Base-by-base conservation (phyloP, 2,797 vertebrate genomes). In the Mus minutoides region DNA sequence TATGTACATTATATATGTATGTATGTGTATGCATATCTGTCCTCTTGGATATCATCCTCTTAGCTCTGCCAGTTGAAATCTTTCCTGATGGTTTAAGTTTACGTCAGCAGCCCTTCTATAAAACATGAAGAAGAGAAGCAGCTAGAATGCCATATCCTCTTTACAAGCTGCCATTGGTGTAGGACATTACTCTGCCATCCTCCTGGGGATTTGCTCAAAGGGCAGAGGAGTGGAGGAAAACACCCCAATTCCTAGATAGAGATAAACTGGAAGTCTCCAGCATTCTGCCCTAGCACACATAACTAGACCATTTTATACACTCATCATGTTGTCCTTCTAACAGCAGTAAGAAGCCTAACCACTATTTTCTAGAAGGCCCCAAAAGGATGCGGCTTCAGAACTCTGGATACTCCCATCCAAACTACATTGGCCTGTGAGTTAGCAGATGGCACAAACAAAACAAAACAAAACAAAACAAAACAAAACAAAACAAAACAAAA, bases 21-120 rank as follows among this genome's bases (percentile, higher is more conserved):
- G 58, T 58, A 58, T 58, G 22, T 58, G 58, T 58, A 7, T 58
- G 58, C 24, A 16, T 21, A 22, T 58, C 4, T 67, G 29, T 93
- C 75, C 24, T 76, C 78, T 77, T 60, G 22, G 95, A 92, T 56
- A 19, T 94, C 88, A 79, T 90, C 34, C 19, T 54, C 9, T 54
- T 80, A 91, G 88, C 92, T 78, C 49, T 73, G 9, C 13, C n/a
- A 80, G 14, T 91, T 89, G 71, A 95, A 97, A 88, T 96, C 24
- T 37, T 92, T 78, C 56, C 46, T 52, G 31, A 95, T 16, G 84
- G 95, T 92, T 67, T 88, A 96, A n/a, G 37, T 85, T 96, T 60
- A 94, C 46, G 78, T 97, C 90, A 93, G 95, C 96, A 96, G 62
- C 16, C 54, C 64, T 94, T 93, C 92, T 56, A 90, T 67, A 90